Evolutionary conservation across 2,888 invertebrate species (phyloP).

Genomic region (Acanthosepion lycidas): DNA sequence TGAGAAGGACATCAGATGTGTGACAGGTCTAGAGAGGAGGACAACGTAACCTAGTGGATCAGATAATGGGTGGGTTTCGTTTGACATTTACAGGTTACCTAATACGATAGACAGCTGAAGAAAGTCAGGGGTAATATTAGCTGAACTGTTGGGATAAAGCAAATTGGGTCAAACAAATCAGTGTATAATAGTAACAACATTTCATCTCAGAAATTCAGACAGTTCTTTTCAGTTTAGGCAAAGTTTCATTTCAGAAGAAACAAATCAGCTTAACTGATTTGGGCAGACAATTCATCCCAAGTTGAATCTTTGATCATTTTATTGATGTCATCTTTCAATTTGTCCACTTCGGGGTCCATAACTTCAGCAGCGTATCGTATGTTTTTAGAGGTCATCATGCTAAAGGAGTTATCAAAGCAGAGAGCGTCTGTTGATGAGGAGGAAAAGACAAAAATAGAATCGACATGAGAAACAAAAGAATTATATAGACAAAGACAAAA

Average conservation of each 20-base stretch:
- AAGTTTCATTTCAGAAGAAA: not conserved
- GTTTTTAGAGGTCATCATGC: conserved; percentile 44
- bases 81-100: not conserved
- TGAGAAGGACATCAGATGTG: too few species aligned
- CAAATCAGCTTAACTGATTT: not conserved
- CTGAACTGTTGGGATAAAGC: not conserved
- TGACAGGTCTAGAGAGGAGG: too few species aligned
- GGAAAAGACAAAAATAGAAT: not conserved
- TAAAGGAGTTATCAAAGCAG: conserved; percentile 42
- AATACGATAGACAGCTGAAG: not conserved
- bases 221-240: not conserved
- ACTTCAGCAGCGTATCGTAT: conserved; percentile 36
- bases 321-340: conserved; percentile 39
- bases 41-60: not conserved
- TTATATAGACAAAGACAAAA: not conserved
- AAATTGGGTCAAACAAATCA: not conserved
- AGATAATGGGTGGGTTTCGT: not conserved
- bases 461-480: not conserved
- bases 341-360: not conserved
- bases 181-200: not conserved
- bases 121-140: not conserved
- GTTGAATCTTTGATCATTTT: conserved; percentile 38
- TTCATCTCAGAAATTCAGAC: too few species aligned
- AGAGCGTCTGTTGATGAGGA: not conserved
- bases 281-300: conserved; percentile 40